Evolutionary conservation across 1,140 invertebrate genomes (phyloP).

Genomic region (Macrostomum lignano): DNA sequence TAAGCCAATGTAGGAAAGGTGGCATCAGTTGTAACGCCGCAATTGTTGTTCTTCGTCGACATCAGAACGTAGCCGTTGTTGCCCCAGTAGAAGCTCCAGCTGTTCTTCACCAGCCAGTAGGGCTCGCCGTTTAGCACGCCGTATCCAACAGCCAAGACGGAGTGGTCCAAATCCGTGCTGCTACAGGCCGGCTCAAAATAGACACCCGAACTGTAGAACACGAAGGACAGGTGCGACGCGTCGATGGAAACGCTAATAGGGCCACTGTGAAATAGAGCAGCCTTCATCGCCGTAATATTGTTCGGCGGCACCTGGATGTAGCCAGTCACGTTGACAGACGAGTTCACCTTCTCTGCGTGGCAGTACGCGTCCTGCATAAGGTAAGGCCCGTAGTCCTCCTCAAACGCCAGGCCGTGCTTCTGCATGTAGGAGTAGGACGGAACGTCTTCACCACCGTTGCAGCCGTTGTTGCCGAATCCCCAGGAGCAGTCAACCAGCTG

Average conservation of each 20-base stretch:
- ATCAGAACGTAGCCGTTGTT: too few species aligned
- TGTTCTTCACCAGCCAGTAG: slow-evolving; percentile 66
- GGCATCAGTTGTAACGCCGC: too few species aligned
- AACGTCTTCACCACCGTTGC: slow-evolving; percentile 23
- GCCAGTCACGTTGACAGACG: slow-evolving; percentile 42
- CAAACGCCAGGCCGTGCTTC: too few species aligned
- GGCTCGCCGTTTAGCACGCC: slow-evolving; percentile 37
- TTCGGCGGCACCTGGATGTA: slow-evolving; percentile 38
- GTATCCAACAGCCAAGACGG: slow-evolving; percentile 55
- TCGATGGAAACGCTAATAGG: slow-evolving; percentile 61
- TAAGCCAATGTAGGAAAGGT: too few species aligned
- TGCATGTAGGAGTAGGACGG: too few species aligned
- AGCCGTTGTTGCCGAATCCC: slow-evolving; percentile 29
- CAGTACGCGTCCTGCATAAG: slow-evolving; percentile 34
- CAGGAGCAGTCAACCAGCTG: slow-evolving; percentile 74
- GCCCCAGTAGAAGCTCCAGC: too few species aligned
- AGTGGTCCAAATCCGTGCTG: slow-evolving; percentile 38
- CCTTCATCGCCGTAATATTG: slow-evolving; percentile 37
- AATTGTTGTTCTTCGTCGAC: too few species aligned
- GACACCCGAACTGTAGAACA: slow-evolving; percentile 35
- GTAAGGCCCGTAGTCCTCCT: too few species aligned
- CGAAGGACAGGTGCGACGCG: slow-evolving; percentile 46
- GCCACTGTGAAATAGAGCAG: slow-evolving; percentile 55
- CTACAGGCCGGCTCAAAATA: slow-evolving; percentile 1
- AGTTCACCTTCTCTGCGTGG: slow-evolving; percentile 36